phyloP scores from a whole-genome alignment of 2,797 vertebrate species.

The Epinephelus malabaricus region DNA sequence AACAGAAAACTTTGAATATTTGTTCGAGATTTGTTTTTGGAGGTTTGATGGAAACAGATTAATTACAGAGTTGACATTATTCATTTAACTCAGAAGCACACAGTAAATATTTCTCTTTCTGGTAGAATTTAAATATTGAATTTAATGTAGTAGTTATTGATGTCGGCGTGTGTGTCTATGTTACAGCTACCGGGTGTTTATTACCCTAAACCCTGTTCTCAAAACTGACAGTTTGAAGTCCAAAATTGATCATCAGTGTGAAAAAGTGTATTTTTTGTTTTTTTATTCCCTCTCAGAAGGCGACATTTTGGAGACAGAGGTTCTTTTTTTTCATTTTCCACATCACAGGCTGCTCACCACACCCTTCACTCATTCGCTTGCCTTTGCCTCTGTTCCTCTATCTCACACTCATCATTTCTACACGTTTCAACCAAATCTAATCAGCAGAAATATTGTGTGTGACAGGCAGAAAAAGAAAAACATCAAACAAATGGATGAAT shows the following conservation, averaged over 20 bases:
- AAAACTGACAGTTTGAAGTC: conserved; percentile 8
- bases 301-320: conserved; percentile 22
- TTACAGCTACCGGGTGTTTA: neutral
- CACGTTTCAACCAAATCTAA: conserved; percentile 55
- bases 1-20: neutral
- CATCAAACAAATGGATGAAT: conserved; percentile 41
- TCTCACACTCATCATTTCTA: conserved; percentile 46
- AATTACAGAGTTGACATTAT: neutral
- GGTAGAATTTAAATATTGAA: neutral
- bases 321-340: conserved; percentile 61
- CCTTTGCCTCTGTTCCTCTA: conserved; percentile 19
- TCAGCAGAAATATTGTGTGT: conserved; percentile 50
- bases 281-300: neutral
- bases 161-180: neutral
- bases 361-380: conserved; percentile 30
- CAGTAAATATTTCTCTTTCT: neutral
- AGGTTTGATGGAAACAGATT: neutral
- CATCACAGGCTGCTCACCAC: conserved; percentile 58
- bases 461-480: conserved; percentile 58
- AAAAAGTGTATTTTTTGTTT: neutral
- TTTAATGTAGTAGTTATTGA: neutral
- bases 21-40: neutral
- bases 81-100: neutral
- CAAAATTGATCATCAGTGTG: neutral
- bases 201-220: neutral